A percentile compares a stretch with the other conserved stretches of the same genome.
Evolutionary conservation across 2,113 vertebrate species (phyloP).

Genomic region (Sylvilagus bachmani): DNA sequence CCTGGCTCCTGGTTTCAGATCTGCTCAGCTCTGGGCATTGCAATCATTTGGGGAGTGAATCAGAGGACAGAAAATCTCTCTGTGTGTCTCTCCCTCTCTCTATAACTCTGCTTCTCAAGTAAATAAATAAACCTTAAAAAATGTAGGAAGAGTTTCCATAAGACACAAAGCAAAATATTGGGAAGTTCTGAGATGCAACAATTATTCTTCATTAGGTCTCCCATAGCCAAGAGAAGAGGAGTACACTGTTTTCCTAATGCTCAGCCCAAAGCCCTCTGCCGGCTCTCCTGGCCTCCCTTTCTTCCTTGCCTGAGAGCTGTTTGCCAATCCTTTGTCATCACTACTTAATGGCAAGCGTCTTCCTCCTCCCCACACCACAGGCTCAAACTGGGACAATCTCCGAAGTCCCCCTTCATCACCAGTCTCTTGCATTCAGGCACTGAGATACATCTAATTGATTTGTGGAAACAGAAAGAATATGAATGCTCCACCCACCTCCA

Average conservation of each 20-base stretch:
- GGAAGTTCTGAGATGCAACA: background rate
- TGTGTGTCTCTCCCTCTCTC: too few relatives aligned
- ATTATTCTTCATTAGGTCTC: background rate
- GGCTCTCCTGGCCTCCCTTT: background rate
- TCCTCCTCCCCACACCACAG: background rate
- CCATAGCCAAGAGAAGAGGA: background rate
- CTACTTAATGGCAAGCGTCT: too few relatives aligned
- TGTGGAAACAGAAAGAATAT: background rate
- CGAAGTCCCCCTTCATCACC: background rate
- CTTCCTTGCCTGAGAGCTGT: background rate
- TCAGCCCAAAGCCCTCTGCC: background rate
- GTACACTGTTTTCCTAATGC: background rate
- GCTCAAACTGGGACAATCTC: too few relatives aligned
- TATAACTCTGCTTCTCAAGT: too few relatives aligned
- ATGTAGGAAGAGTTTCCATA: background rate
- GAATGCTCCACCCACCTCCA: background rate
- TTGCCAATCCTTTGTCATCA: background rate
- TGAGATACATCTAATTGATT: background rate
- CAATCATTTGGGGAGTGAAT: too few relatives aligned
- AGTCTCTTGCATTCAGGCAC: conserved; percentile 17
- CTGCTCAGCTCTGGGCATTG: too few relatives aligned
- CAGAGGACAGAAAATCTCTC: too few relatives aligned
- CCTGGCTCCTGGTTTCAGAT: too few relatives aligned
- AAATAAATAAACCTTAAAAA: too few relatives aligned
- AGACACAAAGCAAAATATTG: background rate